Evolutionary conservation across 2,797 vertebrate genomes (phyloP).

Genomic region (Macropus fuliginosus): DNA sequence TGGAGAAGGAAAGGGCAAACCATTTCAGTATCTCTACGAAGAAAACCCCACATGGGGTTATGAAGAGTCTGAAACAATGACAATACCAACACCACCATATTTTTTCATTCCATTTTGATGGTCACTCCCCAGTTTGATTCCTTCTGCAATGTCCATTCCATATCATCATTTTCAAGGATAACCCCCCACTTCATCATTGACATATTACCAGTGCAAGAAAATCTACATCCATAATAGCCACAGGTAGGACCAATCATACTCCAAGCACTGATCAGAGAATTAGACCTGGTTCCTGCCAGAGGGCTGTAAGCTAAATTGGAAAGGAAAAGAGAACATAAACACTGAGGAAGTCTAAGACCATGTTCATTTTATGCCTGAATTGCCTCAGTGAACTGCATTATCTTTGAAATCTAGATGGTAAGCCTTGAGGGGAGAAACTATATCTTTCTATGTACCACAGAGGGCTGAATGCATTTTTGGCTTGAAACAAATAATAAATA

Average conservation of each 20-base stretch:
- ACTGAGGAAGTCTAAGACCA: constrained; percentile 44
- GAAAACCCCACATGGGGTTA: not conserved
- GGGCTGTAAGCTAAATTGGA: constrained; percentile 57
- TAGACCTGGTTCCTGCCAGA: constrained; percentile 49
- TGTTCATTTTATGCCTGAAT: constrained; percentile 37
- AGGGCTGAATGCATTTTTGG: constrained; percentile 27
- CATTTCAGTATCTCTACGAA: not conserved
- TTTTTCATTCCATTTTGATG: not conserved
- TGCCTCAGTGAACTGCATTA: constrained; percentile 26
- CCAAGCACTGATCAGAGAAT: constrained; percentile 41
- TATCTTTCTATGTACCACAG: constrained; percentile 14
- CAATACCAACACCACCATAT: not conserved
- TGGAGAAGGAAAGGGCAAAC: not conserved
- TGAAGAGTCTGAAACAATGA: not conserved
- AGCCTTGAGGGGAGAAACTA: constrained; percentile 47
- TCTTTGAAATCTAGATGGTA: constrained; percentile 29
- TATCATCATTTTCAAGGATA: constrained; percentile 29
- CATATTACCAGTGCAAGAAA: constrained; percentile 18
- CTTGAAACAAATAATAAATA: constrained; percentile 63
- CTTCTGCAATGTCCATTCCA: not conserved
- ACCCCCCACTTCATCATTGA: constrained; percentile 30
- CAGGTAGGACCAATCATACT: constrained; percentile 19
- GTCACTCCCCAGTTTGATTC: not conserved
- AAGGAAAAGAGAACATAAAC: constrained; percentile 53
- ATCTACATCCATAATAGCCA: constrained; percentile 20